Evolutionary conservation across 2,888 invertebrate species (phyloP).

Genomic region (Lithophane ornitopus): DNA sequence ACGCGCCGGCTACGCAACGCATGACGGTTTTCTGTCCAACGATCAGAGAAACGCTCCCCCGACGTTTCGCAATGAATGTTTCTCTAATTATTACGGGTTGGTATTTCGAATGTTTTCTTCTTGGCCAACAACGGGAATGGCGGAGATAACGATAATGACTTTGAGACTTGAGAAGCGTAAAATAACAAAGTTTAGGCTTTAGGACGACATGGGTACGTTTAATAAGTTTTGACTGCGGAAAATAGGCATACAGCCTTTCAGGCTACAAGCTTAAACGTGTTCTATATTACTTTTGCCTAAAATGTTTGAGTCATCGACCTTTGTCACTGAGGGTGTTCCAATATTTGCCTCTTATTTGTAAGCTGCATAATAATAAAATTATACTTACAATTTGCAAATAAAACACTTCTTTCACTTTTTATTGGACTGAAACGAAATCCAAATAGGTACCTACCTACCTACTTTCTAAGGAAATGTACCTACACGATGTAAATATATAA

Average conservation of each 20-base stretch:
- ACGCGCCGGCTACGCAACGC: conserved; percentile 72
- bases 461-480: conserved; percentile 12
- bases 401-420: conserved; percentile 6
- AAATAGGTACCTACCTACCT: not conserved
- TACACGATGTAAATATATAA: conserved; percentile 39
- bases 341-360: conserved; percentile 35
- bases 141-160: conserved; percentile 59
- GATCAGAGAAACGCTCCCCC: conserved; percentile 68
- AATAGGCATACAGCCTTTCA: conserved; percentile 31
- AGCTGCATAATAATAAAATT: too few species aligned
- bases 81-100: conserved; percentile 72
- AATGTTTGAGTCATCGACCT: conserved; percentile 28
- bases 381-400: conserved; percentile 27
- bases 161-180: conserved; percentile 51
- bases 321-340: conserved; percentile 26
- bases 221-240: conserved; percentile 47
- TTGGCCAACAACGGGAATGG: conserved; percentile 53
- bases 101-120: conserved; percentile 66
- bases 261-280: not conserved
- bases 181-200: conserved; percentile 58
- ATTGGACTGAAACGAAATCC: conserved; percentile 22
- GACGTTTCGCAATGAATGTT: conserved; percentile 67
- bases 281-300: conserved; percentile 24
- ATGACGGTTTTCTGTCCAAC: conserved; percentile 63
- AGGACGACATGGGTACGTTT: conserved; percentile 52